Evolutionary conservation across 2,113 vertebrate genomes (phyloP).

Genomic region (Trochalopteron elliotii): DNA sequence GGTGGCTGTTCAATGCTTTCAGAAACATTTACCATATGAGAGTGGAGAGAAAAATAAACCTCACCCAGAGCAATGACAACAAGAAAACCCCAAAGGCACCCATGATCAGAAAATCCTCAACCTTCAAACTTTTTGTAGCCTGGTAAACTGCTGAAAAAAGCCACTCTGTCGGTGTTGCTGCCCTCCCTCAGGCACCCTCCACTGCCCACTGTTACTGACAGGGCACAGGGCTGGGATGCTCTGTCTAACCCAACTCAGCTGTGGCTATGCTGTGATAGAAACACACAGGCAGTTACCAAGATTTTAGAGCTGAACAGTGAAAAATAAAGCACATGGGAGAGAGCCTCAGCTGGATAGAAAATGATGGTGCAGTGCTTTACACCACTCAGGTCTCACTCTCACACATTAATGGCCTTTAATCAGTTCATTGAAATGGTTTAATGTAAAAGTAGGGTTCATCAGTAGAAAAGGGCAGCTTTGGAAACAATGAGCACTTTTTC

Average conservation of each 20-base stretch:
- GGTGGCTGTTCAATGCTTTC: neutral
- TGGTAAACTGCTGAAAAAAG: neutral
- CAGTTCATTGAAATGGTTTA: neutral
- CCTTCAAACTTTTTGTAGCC: neutral
- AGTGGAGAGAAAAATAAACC: accelerated
- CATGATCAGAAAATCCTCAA: neutral
- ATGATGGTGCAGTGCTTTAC: neutral
- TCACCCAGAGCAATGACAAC: neutral
- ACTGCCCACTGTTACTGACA: accelerated
- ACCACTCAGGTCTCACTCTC: neutral
- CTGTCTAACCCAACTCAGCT: accelerated
- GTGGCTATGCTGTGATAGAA: neutral
- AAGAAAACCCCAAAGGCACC: accelerated
- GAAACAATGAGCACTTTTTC: neutral
- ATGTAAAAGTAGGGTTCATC: neutral
- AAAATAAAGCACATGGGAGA: neutral
- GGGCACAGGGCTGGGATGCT: neutral
- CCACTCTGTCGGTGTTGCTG: neutral
- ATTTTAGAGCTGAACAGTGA: neutral
- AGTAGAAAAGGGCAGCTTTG: neutral
- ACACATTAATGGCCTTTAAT: neutral
- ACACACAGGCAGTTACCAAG: neutral
- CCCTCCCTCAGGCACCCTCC: neutral
- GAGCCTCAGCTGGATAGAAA: neutral
- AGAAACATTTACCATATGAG: neutral